Base-by-base conservation (phyloP, 2,113 vertebrate genomes). In the Hiodon alosoides region DNA sequence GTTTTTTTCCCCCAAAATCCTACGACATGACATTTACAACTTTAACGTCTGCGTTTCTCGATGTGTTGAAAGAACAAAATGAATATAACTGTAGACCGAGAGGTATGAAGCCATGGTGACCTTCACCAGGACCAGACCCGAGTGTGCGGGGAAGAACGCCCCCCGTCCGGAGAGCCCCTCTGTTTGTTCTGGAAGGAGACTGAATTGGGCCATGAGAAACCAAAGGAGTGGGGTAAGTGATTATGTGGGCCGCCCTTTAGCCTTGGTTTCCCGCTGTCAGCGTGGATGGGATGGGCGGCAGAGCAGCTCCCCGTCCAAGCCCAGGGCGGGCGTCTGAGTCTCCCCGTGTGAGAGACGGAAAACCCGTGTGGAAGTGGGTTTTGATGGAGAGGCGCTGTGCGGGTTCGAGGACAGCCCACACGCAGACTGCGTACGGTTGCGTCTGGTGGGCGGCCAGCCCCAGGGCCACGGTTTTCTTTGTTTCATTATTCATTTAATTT, bases 131-230 rank as follows among this genome's bases (percentile, higher is more conserved):
- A 4, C 16, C 11, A 70, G 1, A 5, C 54, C 10, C 16, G 50
- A 11, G 81, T 76, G 79, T 79, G 77, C 72, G 79, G 78, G 85
- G 84, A 85, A 81, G 77, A 78, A 83, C 84, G 77, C 83, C 76
- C 77, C 84, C 79, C 78, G 80, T 83, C 87, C 89, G 89, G 88
- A 85, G 0, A 62, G 77, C 79, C 79, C 78, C 82, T 85, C 86
- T 90, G 83, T 92, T 91, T 89, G 84, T 88, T 79, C 90, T 92
- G 90, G 88, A 86, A 81, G 67, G 76, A 74, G 52, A 73, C 75
- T 77, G 67, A 74, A 83, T 81, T 74, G 77, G 71, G 77, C 76
- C 83, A 85, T 82, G 81, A 87, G 89, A 89, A 92, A 90, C 84
- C 31, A 31, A 31, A 89, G 77, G 79, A 85, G 84, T 73, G 80